Conservation (phyloP, 2,888 invertebrate genomes). For the Pachydiplax longipennis region DNA sequence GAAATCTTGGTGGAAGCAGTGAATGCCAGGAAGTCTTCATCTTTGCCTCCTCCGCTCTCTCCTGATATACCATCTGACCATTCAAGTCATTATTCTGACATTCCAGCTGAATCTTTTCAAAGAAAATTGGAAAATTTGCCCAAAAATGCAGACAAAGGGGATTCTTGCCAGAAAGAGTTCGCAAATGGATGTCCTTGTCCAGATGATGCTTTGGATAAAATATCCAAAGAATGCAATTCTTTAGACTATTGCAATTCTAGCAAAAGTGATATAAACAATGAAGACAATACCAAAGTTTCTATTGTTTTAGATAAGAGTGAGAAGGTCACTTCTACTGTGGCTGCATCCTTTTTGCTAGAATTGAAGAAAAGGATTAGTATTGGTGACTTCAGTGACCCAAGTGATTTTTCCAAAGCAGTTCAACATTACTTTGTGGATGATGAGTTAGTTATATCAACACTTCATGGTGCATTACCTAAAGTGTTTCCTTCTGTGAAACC, state of each 20-base stretch:
- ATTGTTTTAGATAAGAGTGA: neutral
- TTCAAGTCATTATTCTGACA: neutral
- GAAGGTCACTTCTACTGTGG: neutral
- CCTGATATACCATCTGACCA: neutral
- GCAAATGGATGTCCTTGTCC: neutral
- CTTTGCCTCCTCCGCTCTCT: neutral
- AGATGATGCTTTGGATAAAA: neutral
- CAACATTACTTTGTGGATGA: neutral
- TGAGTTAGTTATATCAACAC: neutral
- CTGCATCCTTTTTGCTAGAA: neutral
- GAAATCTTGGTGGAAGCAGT: neutral
- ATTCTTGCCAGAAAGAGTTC: neutral
- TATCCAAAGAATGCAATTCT: neutral
- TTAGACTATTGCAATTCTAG: neutral
- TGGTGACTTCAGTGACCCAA: conserved; percentile 12
- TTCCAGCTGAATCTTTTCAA: neutral
- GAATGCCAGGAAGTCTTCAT: neutral
- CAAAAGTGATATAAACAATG: neutral
- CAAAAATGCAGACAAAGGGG: neutral
- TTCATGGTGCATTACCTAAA: neutral
- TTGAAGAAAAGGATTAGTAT: neutral
- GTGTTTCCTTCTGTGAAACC: conserved; percentile 7
- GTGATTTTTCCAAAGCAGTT: conserved; percentile 15
- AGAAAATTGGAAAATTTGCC: neutral
- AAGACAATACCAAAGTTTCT: neutral